Conservation (phyloP, 2,113 vertebrate genomes). For the Nipponia nippon region DNA sequence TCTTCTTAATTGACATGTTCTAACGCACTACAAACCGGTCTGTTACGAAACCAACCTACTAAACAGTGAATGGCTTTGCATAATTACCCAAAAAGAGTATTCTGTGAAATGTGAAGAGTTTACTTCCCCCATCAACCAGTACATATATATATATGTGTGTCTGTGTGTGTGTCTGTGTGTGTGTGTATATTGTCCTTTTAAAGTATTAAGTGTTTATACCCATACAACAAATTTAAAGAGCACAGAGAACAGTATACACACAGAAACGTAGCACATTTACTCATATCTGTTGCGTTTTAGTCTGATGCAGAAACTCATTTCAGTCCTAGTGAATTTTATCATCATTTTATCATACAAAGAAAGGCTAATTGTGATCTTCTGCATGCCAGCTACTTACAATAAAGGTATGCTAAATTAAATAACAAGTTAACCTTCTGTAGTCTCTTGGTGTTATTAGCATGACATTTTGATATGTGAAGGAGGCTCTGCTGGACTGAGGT, state of each 20-base stretch:
- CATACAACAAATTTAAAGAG: background rate
- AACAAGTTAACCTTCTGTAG: background rate
- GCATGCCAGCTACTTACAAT: background rate
- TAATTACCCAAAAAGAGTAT: background rate
- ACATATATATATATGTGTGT: background rate
- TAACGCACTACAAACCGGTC: background rate
- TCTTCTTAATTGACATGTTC: background rate
- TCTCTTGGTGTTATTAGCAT: background rate
- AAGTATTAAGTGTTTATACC: background rate
- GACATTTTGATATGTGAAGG: rapidly evolving
- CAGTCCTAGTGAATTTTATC: background rate
- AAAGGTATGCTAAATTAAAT: background rate
- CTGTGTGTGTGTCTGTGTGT: background rate
- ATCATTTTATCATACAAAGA: background rate
- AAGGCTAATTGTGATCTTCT: background rate
- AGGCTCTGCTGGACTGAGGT: background rate
- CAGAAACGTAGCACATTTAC: background rate
- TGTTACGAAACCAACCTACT: background rate
- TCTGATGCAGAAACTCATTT: background rate
- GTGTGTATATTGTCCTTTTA: background rate
- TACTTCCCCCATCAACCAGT: background rate
- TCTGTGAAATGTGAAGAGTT: background rate
- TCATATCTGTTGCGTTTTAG: background rate
- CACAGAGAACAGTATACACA: background rate
- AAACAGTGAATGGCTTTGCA: background rate